Conservation (phyloP, 2,888 invertebrate species). For the Caenorhabditis wallacei region DNA sequence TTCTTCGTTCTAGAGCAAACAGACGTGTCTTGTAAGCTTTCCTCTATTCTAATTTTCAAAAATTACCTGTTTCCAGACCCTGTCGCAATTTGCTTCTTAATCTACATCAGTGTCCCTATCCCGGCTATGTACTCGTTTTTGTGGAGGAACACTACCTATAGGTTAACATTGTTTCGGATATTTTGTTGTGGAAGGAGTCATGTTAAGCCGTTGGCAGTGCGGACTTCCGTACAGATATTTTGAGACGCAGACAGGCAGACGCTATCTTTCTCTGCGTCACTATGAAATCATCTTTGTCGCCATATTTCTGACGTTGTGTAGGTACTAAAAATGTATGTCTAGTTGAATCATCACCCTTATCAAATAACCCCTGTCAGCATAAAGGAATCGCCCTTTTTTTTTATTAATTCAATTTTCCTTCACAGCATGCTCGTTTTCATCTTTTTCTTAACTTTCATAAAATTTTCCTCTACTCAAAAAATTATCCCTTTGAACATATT, state of each 20-base stretch:
- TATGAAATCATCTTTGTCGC: too few species aligned
- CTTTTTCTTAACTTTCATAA: neutral
- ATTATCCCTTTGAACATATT: slow-evolving; percentile 12
- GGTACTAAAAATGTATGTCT: neutral
- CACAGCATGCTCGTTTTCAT: neutral
- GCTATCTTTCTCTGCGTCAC: too few species aligned
- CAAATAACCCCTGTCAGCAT: neutral
- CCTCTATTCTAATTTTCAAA: neutral
- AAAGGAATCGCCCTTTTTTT: too few species aligned
- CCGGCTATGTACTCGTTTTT: slow-evolving; percentile 16
- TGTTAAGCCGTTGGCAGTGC: neutral
- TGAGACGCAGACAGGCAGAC: too few species aligned
- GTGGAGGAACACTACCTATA: slow-evolving; percentile 11
- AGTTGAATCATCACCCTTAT: slow-evolving; percentile 21
- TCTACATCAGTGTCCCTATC: slow-evolving; percentile 14
- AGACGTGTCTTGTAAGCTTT: slow-evolving; percentile 30
- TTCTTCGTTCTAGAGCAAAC: slow-evolving; percentile 19
- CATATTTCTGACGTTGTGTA: neutral
- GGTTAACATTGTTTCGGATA: neutral
- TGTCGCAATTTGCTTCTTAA: neutral
- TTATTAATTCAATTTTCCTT: neutral
- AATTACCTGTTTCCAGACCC: neutral
- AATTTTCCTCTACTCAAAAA: slow-evolving; percentile 1
- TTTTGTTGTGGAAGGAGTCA: neutral
- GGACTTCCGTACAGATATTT: neutral